phyloP scores from a whole-genome alignment of 2,888 invertebrate species.

The Nasonovia ribisnigri region DNA sequence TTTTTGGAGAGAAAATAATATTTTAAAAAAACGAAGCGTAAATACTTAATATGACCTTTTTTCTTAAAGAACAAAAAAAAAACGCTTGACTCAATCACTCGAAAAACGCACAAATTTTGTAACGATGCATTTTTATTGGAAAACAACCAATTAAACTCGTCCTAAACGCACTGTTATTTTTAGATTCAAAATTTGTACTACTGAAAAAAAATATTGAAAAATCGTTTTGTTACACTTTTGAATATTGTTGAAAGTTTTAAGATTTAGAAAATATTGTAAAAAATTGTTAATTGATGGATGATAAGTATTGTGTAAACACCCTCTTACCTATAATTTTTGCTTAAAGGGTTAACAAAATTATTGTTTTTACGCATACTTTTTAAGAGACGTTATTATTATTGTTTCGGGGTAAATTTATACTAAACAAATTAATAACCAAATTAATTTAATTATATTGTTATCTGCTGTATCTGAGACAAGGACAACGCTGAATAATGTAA shows the following conservation, averaged over 20 bases:
- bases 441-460: conserved; percentile 64
- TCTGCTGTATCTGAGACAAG: conserved; percentile 65
- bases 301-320: conserved; percentile 64
- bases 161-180: conserved; percentile 64
- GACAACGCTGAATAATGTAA: conserved; percentile 65
- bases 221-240: conserved; percentile 64
- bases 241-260: conserved; percentile 65
- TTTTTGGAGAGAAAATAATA: conserved; percentile 49
- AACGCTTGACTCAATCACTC: conserved; percentile 63
- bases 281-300: conserved; percentile 65
- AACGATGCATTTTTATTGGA: conserved; percentile 63
- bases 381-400: conserved; percentile 64
- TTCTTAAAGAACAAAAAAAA: conserved; percentile 51
- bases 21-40: conserved; percentile 35
- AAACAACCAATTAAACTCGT: conserved; percentile 62
- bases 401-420: conserved; percentile 64
- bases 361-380: conserved; percentile 61
- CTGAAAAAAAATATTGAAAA: conserved; percentile 53
- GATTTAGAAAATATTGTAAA: conserved; percentile 64
- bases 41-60: conserved; percentile 56
- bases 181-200: conserved; percentile 64
- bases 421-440: conserved; percentile 56
- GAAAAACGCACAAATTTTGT: conserved; percentile 64
- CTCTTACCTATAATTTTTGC: conserved; percentile 63
- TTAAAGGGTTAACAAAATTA: conserved; percentile 63